A percentile compares a stretch with the other conserved stretches of the same genome.
These are phyloP conservation scores for Sebastes steindachneri DNA, from an alignment of 2,797 vertebrate species.

Conservation along the genomic window DNA sequence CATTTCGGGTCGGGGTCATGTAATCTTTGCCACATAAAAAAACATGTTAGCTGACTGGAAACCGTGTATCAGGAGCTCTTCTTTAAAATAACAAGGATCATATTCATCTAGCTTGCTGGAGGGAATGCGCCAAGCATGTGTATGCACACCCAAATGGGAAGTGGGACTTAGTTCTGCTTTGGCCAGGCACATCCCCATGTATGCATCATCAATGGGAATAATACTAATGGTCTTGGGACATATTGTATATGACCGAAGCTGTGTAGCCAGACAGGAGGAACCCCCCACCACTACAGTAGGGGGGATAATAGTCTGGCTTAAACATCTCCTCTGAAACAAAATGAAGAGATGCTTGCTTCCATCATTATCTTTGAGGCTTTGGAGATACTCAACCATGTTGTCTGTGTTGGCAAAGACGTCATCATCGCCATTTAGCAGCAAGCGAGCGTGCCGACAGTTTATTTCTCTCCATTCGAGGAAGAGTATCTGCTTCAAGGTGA, in stretches of 20 bases:
- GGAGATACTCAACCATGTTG: conserved; percentile 78
- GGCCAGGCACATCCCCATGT: conserved; percentile 85
- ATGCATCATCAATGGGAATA: conserved; percentile 86
- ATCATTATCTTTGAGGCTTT: background rate
- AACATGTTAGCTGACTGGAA: conserved; percentile 75
- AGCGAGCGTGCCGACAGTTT: conserved; percentile 61
- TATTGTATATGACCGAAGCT: conserved; percentile 58
- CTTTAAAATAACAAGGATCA: conserved; percentile 80
- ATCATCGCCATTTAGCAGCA: conserved; percentile 85
- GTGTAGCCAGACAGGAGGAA: conserved; percentile 83
- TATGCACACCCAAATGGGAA: conserved; percentile 77
- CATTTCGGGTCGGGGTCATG: conserved; percentile 66
- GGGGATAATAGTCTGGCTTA: conserved; percentile 62
- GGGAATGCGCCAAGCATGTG: conserved; percentile 51
- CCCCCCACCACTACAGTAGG: conserved; percentile 83
- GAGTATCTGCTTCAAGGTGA: conserved; percentile 87
- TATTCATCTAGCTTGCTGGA: conserved; percentile 41
- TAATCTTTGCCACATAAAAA: conserved; percentile 82
- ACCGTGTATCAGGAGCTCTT: conserved; percentile 82
- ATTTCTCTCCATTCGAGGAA: conserved; percentile 82
- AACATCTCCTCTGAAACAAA: conserved; percentile 76
- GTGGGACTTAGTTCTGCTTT: conserved; percentile 70
- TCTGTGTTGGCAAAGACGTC: conserved; percentile 85
- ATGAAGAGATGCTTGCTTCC: conserved; percentile 73
- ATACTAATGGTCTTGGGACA: conserved; percentile 46